Conservation (phyloP, 2,888 invertebrate species). For the Drosophila atripex region DNA sequence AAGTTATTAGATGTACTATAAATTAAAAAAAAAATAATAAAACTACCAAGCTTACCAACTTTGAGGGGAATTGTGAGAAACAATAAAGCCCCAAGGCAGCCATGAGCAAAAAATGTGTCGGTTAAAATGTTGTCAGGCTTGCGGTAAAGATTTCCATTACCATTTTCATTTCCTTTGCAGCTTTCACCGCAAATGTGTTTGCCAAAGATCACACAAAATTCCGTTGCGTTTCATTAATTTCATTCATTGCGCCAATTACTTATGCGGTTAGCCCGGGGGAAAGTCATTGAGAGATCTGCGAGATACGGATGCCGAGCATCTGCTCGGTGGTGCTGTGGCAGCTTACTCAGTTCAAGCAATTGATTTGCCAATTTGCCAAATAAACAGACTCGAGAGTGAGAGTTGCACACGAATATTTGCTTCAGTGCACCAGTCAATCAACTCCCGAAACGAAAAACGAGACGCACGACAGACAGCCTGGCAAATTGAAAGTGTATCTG, state of each 20-base stretch:
- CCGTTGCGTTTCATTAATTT: conserved; percentile 58
- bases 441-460: conserved; percentile 47
- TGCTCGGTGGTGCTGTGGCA: conserved; percentile 25
- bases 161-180: conserved; percentile 9
- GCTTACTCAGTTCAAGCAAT: conserved; percentile 58
- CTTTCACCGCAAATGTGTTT: conserved; percentile 50
- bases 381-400: conserved; percentile 45
- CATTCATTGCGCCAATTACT: conserved; percentile 61
- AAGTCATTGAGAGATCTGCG: conserved; percentile 11
- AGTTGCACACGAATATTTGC: conserved; percentile 41
- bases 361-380: conserved; percentile 73
- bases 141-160: conserved; percentile 4
- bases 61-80: background rate
- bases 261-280: conserved; percentile 24
- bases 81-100: background rate
- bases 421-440: conserved; percentile 56
- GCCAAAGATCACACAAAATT: conserved; percentile 48
- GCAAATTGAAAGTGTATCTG: conserved; percentile 29
- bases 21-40: too few relatives aligned
- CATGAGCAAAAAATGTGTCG: background rate
- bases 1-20: background rate
- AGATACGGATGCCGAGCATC: conserved; percentile 12
- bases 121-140: background rate
- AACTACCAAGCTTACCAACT: too few relatives aligned
- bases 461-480: conserved; percentile 8